Evolutionary conservation across 1,140 invertebrate species (phyloP).

Genomic region (Pogonomyrmex californicus): DNA sequence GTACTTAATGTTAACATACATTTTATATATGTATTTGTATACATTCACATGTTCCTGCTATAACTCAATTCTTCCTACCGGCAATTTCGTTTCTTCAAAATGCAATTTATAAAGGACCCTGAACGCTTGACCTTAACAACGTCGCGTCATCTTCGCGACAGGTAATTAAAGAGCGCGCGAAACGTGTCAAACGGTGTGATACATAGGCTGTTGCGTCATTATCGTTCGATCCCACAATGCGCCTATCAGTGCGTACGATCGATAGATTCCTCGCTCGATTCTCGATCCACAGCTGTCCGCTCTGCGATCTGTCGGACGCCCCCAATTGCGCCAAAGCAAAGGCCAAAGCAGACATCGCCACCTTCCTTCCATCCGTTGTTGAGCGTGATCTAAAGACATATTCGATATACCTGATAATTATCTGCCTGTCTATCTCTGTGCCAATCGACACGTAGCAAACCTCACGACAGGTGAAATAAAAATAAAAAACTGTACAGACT

Average conservation of each 20-base stretch:
- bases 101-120: conserved; percentile 2
- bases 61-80: not conserved
- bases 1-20: conserved; percentile 23
- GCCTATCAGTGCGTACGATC: conserved; percentile 68
- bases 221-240: conserved; percentile 38
- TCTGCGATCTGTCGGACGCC: conserved; percentile 36
- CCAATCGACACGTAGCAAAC: conserved; percentile 15
- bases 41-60: not conserved
- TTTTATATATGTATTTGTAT: not conserved
- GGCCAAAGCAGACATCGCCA: conserved; percentile 51
- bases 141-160: conserved; percentile 33
- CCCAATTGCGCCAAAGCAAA: conserved; percentile 67
- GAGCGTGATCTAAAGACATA: conserved; percentile 56
- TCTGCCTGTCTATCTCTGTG: conserved; percentile 53
- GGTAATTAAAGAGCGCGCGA: conserved; percentile 51
- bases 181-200: conserved; percentile 57
- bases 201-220: conserved; percentile 30
- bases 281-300: conserved; percentile 66
- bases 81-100: not conserved
- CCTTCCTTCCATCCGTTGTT: conserved; percentile 39
- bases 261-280: conserved; percentile 69
- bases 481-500: conserved; percentile 17
- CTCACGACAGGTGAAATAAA: conserved; percentile 43
- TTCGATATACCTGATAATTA: conserved; percentile 61
- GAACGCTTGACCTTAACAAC: conserved; percentile 21